phyloP scores from a whole-genome alignment of 2,888 invertebrate genomes.

The Ctena decussata region DNA sequence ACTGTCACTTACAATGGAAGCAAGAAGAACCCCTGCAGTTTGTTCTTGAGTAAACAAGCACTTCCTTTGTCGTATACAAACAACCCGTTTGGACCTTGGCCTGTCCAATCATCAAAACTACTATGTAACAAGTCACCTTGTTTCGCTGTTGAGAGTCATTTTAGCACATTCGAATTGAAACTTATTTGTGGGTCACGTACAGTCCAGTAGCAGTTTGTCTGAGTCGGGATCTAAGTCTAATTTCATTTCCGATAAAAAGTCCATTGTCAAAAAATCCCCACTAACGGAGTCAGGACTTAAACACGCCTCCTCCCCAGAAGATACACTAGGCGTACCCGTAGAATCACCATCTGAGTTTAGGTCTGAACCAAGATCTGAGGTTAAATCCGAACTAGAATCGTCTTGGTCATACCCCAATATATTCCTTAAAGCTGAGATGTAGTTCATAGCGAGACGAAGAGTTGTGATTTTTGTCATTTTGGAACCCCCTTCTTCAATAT shows the following conservation, averaged over 20 bases:
- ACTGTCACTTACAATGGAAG: too few relatives aligned
- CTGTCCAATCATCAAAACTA: too few relatives aligned
- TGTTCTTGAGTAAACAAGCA: too few relatives aligned
- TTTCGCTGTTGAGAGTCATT: neutral
- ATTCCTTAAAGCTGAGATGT: constrained; percentile 91
- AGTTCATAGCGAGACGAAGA: constrained; percentile 94
- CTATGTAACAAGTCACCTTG: too few relatives aligned
- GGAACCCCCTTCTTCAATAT: constrained; percentile 77
- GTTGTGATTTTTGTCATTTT: constrained; percentile 95
- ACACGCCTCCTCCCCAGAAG: constrained; percentile 67
- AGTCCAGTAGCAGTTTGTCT: constrained; percentile 46
- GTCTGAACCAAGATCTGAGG: constrained; percentile 61
- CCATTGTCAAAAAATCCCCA: constrained; percentile 67
- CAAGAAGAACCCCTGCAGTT: too few relatives aligned
- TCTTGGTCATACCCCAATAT: constrained; percentile 74
- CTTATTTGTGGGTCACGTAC: constrained; percentile 51
- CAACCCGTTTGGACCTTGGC: too few relatives aligned
- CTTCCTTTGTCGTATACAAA: too few relatives aligned
- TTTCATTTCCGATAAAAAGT: constrained; percentile 61
- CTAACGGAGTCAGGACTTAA: constrained; percentile 65
- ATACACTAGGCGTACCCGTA: constrained; percentile 60
- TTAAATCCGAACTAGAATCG: constrained; percentile 53
- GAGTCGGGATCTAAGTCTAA: constrained; percentile 48
- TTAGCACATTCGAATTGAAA: too few relatives aligned
- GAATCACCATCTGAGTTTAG: constrained; percentile 61